phyloP scores from a whole-genome alignment of 2,888 invertebrate species.

The Branchinecta sandiegonensis region DNA sequence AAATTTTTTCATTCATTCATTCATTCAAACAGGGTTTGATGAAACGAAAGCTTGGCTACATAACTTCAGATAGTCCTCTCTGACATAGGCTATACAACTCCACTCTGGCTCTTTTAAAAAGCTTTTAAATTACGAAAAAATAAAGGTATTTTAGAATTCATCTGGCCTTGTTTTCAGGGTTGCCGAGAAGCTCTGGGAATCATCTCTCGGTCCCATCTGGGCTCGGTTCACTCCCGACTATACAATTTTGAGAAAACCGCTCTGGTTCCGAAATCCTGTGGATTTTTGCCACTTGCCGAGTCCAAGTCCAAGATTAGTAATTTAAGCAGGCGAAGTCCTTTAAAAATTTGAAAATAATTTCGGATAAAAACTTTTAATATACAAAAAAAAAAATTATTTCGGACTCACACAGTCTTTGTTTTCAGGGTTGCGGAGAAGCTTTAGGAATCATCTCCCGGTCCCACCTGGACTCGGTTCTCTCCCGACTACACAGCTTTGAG shows the following conservation, averaged over 20 bases:
- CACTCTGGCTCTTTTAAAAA: too few species aligned
- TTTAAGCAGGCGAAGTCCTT: too few species aligned
- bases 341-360: too few species aligned
- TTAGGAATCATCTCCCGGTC: not conserved
- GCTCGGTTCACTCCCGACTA: not conserved
- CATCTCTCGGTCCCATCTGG: not conserved
- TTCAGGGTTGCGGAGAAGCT: not conserved
- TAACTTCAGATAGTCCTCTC: too few species aligned
- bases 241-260: not conserved
- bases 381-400: too few species aligned
- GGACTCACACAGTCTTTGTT: not conserved
- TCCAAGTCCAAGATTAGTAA: not conserved
- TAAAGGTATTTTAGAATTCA: too few species aligned
- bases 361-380: too few species aligned
- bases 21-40: too few species aligned
- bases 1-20: too few species aligned
- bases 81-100: too few species aligned
- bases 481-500: not conserved
- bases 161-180: not conserved
- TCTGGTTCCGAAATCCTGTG: not conserved
- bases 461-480: not conserved
- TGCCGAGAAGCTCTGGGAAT: not conserved
- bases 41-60: too few species aligned
- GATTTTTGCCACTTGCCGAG: not conserved
- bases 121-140: too few species aligned